phyloP scores from a whole-genome alignment of 35 echinoderm and acorn worm genomes.

The Apostichopus parvimensis region DNA sequence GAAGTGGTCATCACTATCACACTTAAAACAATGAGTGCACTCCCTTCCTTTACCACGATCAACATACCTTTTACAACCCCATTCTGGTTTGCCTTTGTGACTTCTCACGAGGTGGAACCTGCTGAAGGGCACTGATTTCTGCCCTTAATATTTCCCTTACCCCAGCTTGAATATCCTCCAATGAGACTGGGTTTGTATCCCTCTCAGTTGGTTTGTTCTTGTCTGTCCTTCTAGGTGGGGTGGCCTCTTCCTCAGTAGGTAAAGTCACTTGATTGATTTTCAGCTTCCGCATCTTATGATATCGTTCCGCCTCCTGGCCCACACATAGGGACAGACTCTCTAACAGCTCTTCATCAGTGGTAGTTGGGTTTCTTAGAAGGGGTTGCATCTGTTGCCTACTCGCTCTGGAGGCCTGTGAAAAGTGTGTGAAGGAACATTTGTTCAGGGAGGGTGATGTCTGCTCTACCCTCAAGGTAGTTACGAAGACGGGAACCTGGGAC shows the following conservation, averaged over 20 bases:
- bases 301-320: not conserved
- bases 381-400: constrained; percentile 27
- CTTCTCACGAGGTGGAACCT: not conserved
- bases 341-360: constrained; percentile 26
- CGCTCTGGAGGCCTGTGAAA: constrained; percentile 40
- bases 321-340: too few relatives aligned
- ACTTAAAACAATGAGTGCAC: constrained; percentile 71
- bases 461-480: not conserved
- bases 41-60: not conserved
- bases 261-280: not conserved
- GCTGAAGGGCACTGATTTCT: constrained; percentile 8
- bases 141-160: not conserved
- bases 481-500: not conserved
- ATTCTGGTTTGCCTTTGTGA: not conserved
- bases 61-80: constrained; percentile 51
- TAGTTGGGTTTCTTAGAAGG: not conserved
- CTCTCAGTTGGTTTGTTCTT: not conserved
- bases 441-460: constrained; percentile 1
- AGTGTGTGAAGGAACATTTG: constrained; percentile 57
- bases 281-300: not conserved
- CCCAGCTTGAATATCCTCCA: not conserved
- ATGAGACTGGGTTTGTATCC: constrained; percentile 54
- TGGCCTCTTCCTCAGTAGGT: not conserved
- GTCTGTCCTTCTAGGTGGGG: not conserved
- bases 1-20: constrained; percentile 62